phyloP scores from a whole-genome alignment of 2,888 invertebrate genomes.

The Sinodicranocentrus sp. region DNA sequence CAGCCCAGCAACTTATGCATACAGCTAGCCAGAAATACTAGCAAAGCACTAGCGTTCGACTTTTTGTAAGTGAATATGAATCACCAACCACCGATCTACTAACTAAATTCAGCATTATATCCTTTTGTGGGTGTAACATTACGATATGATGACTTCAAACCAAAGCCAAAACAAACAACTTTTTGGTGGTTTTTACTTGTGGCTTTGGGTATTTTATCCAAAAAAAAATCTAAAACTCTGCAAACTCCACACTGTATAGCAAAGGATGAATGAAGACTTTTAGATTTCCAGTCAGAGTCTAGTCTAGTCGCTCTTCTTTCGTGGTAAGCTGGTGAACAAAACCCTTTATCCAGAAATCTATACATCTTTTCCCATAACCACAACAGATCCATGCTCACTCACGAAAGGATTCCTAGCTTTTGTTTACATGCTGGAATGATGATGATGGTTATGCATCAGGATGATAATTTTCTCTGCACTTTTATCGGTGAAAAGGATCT shows the following conservation, averaged over 20 bases:
- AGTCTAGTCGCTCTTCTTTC: too few species aligned
- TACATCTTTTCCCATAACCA: slow-evolving; percentile 17
- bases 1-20: not conserved
- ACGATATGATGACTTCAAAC: not conserved
- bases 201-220: slow-evolving; percentile 17
- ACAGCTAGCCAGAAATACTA: not conserved
- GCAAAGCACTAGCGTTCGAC: not conserved
- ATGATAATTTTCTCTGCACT: too few species aligned
- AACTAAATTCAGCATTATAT: not conserved
- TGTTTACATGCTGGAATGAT: too few species aligned
- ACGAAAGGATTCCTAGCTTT: too few species aligned
- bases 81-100: too few species aligned
- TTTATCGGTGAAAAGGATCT: slow-evolving; percentile 44
- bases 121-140: not conserved
- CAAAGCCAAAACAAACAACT: slow-evolving; percentile 51
- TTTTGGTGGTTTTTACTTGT: slow-evolving; percentile 47
- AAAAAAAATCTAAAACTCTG: too few species aligned
- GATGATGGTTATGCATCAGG: too few species aligned
- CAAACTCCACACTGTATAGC: not conserved
- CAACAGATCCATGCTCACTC: not conserved
- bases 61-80: not conserved
- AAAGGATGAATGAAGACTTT: slow-evolving; percentile 10
- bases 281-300: too few species aligned
- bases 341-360: too few species aligned
- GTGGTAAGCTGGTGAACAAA: too few species aligned